These are phyloP conservation scores for Gallinago stenura DNA, from an alignment of 2,797 vertebrate genomes.

Conservation along the genomic window DNA sequence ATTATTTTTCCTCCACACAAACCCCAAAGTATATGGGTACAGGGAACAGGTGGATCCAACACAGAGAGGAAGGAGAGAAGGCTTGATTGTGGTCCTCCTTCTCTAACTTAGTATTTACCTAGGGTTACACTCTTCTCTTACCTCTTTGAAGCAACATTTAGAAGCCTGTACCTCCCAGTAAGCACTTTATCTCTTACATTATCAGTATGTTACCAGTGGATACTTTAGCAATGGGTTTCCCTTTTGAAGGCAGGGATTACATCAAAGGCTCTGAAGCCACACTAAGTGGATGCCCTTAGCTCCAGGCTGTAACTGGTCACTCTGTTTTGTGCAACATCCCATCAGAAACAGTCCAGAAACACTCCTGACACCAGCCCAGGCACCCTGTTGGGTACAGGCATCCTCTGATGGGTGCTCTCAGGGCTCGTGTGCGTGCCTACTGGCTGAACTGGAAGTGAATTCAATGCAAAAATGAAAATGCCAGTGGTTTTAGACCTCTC, in stretches of 20 bases:
- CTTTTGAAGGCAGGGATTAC: not conserved
- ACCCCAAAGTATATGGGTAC: not conserved
- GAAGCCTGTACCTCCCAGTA: not conserved
- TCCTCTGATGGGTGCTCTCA: not conserved
- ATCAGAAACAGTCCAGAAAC: not conserved
- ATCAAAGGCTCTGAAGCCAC: not conserved
- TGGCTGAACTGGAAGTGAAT: not conserved
- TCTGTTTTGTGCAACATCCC: not conserved
- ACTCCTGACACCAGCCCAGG: rapidly evolving
- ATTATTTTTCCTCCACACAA: not conserved
- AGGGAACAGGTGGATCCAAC: not conserved
- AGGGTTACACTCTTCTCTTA: not conserved
- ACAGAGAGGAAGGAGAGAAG: not conserved
- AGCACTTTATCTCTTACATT: not conserved
- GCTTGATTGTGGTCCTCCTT: not conserved
- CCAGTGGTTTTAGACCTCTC: not conserved
- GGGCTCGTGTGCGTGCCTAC: not conserved
- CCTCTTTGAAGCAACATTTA: not conserved
- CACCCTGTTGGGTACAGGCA: not conserved
- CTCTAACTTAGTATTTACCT: not conserved
- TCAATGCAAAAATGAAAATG: not conserved
- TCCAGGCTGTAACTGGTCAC: not conserved
- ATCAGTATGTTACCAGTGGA: not conserved
- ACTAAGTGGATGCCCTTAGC: not conserved
- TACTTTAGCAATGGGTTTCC: not conserved